A percentile compares a stretch with the other conserved stretches of the same genome.
Conservation (phyloP, 2,888 invertebrate genomes). For the Platypus cylindrus region DNA sequence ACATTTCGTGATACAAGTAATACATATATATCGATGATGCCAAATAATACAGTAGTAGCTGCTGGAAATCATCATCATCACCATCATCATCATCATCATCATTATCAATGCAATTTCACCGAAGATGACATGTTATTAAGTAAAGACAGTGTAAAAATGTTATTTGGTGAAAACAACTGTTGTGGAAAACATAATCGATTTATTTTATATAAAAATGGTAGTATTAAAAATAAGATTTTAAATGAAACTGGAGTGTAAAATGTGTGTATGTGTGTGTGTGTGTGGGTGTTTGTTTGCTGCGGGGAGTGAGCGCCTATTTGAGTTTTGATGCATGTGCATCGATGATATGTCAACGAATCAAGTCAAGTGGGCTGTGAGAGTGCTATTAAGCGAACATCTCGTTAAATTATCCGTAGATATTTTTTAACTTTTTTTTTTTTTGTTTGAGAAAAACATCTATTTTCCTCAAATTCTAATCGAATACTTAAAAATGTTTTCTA, state of each 20-base stretch:
- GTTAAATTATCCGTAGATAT: background rate
- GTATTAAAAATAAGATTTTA: background rate
- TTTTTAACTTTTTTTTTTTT: constrained; percentile 1
- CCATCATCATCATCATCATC: constrained; percentile 5
- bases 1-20: constrained; percentile 12
- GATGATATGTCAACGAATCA: background rate
- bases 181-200: constrained; percentile 3
- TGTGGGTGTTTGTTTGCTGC: no score
- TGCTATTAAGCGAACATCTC: constrained; percentile 1
- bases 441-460: no score
- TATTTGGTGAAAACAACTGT: constrained; percentile 3
- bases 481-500: no score
- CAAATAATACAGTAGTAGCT: no score
- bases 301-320: no score
- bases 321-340: no score
- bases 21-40: constrained; percentile 11
- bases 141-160: constrained; percentile 6
- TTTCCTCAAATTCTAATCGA: no score
- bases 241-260: background rate
- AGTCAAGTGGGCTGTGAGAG: background rate
- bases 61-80: constrained; percentile 8
- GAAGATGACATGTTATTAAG: constrained; percentile 11
- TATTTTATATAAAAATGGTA: constrained; percentile 2
- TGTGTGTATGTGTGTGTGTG: no score
- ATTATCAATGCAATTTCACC: constrained; percentile 1